These are phyloP conservation scores for Alectoris magna DNA, from an alignment of 2,797 vertebrate species.

Conservation along the genomic window DNA sequence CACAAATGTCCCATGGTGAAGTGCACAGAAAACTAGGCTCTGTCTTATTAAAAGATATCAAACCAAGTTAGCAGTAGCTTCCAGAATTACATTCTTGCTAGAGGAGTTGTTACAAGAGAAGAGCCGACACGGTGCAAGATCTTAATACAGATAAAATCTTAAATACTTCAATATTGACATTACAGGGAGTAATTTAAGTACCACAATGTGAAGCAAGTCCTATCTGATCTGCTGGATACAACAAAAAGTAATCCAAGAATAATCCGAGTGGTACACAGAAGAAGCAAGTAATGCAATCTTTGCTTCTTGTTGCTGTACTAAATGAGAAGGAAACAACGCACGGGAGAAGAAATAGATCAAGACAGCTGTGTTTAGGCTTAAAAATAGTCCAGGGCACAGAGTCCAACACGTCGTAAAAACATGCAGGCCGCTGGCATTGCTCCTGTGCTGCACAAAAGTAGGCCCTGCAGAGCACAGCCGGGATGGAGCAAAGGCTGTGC, in stretches of 20 bases:
- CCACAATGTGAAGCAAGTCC: slow-evolving; percentile 22
- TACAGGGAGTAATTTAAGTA: slow-evolving; percentile 50
- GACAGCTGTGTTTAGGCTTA: background rate
- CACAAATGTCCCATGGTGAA: background rate
- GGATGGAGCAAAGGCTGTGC: too few relatives aligned
- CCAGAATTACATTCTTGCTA: slow-evolving; percentile 31
- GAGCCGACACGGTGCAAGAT: slow-evolving; percentile 33
- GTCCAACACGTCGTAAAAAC: background rate
- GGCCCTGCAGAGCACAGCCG: rapidly evolving
- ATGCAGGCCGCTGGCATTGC: background rate
- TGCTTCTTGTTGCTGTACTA: slow-evolving; percentile 12
- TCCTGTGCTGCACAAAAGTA: background rate
- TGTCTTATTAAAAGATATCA: background rate
- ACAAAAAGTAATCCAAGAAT: slow-evolving; percentile 55
- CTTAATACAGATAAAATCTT: slow-evolving; percentile 53
- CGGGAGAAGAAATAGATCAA: background rate
- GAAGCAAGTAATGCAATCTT: slow-evolving; percentile 1
- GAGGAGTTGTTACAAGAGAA: slow-evolving; percentile 44
- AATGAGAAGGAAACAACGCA: slow-evolving; percentile 14
- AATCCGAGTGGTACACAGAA: slow-evolving; percentile 46
- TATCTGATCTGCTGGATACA: slow-evolving; percentile 51
- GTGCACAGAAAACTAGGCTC: background rate
- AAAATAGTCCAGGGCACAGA: background rate
- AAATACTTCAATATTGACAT: slow-evolving; percentile 50
- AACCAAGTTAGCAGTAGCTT: background rate